phyloP scores from a whole-genome alignment of 1,140 invertebrate genomes.

The Steinernema feltiae region DNA sequence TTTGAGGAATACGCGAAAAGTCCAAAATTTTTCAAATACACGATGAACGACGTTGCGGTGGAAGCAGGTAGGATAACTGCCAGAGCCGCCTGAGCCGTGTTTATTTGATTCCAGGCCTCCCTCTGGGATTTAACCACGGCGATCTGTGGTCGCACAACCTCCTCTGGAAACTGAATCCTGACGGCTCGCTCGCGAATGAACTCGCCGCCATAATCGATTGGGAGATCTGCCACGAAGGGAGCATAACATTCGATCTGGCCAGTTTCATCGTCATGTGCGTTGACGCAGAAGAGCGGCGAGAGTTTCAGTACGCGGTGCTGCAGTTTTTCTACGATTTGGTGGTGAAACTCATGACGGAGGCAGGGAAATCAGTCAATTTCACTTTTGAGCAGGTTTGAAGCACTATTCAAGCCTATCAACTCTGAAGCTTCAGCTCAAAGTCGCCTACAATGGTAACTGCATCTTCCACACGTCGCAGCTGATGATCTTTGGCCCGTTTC shows the following conservation, averaged over 20 bases:
- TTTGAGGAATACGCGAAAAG: neutral
- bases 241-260: neutral
- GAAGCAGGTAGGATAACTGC: neutral
- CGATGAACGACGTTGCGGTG: neutral
- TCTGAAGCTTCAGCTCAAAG: neutral
- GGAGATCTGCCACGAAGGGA: neutral
- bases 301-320: neutral
- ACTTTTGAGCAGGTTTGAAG: neutral
- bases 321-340: neutral
- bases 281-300: neutral
- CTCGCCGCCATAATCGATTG: conserved; percentile 22
- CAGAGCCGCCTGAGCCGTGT: neutral
- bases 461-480: neutral
- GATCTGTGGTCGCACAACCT: conserved; percentile 22
- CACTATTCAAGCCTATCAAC: neutral
- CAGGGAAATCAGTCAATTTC: neutral
- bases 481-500: neutral
- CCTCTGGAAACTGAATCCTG: neutral
- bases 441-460: neutral
- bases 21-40: neutral
- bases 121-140: conserved; percentile 11
- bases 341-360: neutral
- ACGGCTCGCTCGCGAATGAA: conserved; percentile 16
- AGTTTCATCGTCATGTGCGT: neutral
- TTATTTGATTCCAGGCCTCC: neutral